phyloP scores from a whole-genome alignment of 1,140 invertebrate genomes.

The Globodera ellingtonae region DNA sequence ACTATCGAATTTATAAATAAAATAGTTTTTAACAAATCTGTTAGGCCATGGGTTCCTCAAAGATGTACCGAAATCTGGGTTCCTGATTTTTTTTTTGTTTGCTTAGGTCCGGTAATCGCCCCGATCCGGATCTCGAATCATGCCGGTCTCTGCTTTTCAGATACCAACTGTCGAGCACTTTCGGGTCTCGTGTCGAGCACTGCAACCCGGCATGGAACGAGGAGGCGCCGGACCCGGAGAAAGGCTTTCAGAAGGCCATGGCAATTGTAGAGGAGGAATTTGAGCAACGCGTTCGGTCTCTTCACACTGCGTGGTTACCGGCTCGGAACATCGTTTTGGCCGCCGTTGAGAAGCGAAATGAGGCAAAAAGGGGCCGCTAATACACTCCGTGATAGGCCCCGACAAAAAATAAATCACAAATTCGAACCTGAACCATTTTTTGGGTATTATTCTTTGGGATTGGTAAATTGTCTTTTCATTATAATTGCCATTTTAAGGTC shows the following conservation, averaged over 20 bases:
- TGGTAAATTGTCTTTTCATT: constrained; percentile 8
- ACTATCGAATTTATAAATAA: too few relatives aligned
- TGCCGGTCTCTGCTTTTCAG: constrained; percentile 27
- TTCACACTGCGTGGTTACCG: constrained; percentile 79
- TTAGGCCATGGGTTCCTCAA: too few relatives aligned
- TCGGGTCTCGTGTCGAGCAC: constrained; percentile 76
- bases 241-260: constrained; percentile 74
- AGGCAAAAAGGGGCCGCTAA: constrained; percentile 64
- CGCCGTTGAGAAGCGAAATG: constrained; percentile 74
- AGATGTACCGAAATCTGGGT: too few relatives aligned
- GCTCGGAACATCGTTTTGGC: constrained; percentile 76
- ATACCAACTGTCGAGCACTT: constrained; percentile 79
- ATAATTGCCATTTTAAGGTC: constrained; percentile 65
- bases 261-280: constrained; percentile 81
- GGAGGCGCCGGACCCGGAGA: constrained; percentile 44
- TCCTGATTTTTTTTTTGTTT: too few relatives aligned
- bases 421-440: too few relatives aligned
- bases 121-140: too few relatives aligned
- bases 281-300: constrained; percentile 74
- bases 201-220: constrained; percentile 89
- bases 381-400: too few relatives aligned
- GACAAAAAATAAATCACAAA: too few relatives aligned
- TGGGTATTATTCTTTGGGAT: too few relatives aligned
- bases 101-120: too few relatives aligned
- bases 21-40: too few relatives aligned